Conservation (phyloP, 2,113 vertebrate species). For the Oreamnos americanus region DNA sequence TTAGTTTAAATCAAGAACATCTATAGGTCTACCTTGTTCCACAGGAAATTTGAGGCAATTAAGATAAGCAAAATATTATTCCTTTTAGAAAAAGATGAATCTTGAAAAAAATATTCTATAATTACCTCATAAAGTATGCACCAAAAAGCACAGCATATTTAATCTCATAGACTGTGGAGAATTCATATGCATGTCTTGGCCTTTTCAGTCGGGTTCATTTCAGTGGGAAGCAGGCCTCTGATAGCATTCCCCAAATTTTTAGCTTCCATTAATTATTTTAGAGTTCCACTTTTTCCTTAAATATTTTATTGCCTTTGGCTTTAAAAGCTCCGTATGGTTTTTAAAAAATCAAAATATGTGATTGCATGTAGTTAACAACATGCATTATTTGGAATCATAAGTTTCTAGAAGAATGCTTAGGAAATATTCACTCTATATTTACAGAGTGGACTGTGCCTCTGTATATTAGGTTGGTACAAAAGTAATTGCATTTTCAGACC, state of each 20-base stretch:
- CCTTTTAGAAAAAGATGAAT: conserved; percentile 25
- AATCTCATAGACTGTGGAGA: conserved; percentile 14
- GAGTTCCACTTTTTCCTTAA: conserved; percentile 29
- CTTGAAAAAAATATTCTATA: not conserved
- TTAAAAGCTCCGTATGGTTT: conserved; percentile 7
- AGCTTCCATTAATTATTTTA: conserved; percentile 40
- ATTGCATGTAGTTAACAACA: not conserved
- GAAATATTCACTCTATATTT: conserved; percentile 29
- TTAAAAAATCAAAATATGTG: conserved; percentile 35
- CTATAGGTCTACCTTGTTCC: conserved; percentile 15
- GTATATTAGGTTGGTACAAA: not conserved
- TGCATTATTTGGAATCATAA: conserved; percentile 24
- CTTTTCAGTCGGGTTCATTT: conserved; percentile 41
- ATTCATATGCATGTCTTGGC: not conserved
- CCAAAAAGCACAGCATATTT: not conserved
- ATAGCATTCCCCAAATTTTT: conserved; percentile 34
- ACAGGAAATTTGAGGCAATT: not conserved
- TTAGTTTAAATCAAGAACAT: not conserved
- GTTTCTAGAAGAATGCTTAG: conserved; percentile 41
- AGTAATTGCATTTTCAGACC: not conserved
- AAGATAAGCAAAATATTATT: conserved; percentile 42
- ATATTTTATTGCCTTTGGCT: conserved; percentile 43
- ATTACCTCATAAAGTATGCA: not conserved
- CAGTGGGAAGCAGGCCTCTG: conserved; percentile 24
- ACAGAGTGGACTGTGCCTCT: not conserved